phyloP scores from a whole-genome alignment of 2,888 invertebrate genomes.

The Petrolisthes cinctipes region DNA sequence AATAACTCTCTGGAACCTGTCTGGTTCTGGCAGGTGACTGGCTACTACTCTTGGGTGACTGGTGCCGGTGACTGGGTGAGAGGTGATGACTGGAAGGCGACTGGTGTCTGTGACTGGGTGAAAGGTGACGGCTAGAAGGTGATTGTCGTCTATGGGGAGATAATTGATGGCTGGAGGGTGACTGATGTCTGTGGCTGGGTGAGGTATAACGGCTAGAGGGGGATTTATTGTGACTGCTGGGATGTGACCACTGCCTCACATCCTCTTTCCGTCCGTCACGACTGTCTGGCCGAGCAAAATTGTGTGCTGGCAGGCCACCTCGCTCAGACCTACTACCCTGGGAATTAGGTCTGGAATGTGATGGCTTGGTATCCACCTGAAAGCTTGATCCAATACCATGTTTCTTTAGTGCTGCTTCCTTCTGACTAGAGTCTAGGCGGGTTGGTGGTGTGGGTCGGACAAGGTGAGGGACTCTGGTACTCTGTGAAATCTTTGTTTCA shows the following conservation, averaged over 20 bases:
- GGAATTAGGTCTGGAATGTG: no score
- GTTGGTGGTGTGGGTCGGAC: background rate
- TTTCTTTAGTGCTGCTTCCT: background rate
- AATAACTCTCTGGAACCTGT: conserved; percentile 12
- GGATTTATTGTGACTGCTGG: conserved; percentile 4
- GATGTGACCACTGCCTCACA: background rate
- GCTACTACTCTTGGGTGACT: conserved; percentile 14
- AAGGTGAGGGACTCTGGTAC: background rate
- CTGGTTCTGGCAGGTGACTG: background rate
- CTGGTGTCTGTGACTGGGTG: conserved; percentile 6
- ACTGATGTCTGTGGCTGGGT: background rate
- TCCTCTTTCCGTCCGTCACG: background rate
- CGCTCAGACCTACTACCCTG: background rate
- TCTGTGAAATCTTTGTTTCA: background rate
- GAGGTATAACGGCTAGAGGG: background rate
- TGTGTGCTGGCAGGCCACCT: background rate
- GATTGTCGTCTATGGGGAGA: background rate
- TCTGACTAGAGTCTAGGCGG: background rate
- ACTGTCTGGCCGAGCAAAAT: background rate
- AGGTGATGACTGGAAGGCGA: background rate
- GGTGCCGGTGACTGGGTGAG: background rate
- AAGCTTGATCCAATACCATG: background rate
- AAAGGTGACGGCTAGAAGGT: background rate
- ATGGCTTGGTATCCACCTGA: background rate
- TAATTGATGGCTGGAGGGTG: conserved; percentile 2